Base-by-base conservation (phyloP, 2,113 vertebrate genomes). In the Scartelaos histophorus region DNA sequence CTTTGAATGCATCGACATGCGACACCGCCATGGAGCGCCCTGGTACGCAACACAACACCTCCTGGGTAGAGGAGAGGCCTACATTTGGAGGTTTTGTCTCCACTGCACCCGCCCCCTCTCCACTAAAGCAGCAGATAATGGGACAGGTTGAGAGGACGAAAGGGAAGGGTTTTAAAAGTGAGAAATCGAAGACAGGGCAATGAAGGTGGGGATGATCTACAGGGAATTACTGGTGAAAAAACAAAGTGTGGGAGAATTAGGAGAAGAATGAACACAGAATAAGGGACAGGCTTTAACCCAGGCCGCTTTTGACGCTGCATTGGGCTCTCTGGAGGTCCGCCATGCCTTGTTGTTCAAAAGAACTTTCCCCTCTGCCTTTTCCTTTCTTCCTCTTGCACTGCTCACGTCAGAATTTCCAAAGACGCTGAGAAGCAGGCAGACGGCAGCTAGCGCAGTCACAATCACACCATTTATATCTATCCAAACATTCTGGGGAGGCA, bases 281-380 rank as follows among this genome's bases (percentile, higher is more conserved):
- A 61, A 76, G 72, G 75, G 64, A 79, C 71, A 71, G 85, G 72
- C 69, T 53, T 54, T 65, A 75, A 74, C 67, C 13, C 67, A 82
- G 83, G 67, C 67, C 0, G 72, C 81, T 90, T 79, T 82, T 83
- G 83, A 89, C 58, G 82, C 75, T 80, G 71, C 80, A 77, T 76
- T 84, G 24, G 79, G 79, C 85, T 89, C 86, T 91, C 87, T 93
- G 93, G 92, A 92, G 86, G 82, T 74, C 81, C 25, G 91, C 93
- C 92, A 93, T 93, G 93, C 92, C 92, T 94, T 93, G 92, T 93
- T 94, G 86, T 90, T 91, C 81, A 89, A 85, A 90, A 91, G 91
- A 93, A 93, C 91, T 89, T 92, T 91, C 89, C 91, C 64, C 80
- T 76, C 75, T 73, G 68, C 71, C 82, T 79, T 85, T 76, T 54